Conservation (phyloP, 1,140 invertebrate species). For the Melanaphis sacchari region DNA sequence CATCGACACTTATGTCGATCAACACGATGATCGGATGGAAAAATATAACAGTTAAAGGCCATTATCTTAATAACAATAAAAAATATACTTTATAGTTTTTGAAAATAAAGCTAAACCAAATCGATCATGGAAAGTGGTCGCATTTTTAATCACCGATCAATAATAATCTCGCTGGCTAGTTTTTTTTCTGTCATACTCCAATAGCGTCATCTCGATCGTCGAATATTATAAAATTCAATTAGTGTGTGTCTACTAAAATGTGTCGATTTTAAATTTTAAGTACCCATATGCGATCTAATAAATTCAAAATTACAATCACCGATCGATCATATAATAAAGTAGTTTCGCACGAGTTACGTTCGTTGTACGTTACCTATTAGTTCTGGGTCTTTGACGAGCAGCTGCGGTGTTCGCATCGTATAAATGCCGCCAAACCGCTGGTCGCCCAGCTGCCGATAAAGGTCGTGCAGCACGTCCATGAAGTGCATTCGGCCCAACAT, state of each 20-base stretch:
- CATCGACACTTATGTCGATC: neutral
- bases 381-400: slow-evolving; percentile 64
- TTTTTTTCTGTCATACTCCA: neutral
- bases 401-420: slow-evolving; percentile 57
- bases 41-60: no score
- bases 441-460: slow-evolving; percentile 61
- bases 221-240: neutral
- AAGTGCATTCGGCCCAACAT: slow-evolving; percentile 2
- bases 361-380: slow-evolving; percentile 60
- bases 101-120: no score
- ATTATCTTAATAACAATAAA: no score
- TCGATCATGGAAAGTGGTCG: neutral
- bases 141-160: neutral
- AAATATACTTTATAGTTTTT: no score
- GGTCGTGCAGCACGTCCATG: slow-evolving; percentile 1
- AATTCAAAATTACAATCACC: neutral
- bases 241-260: no score
- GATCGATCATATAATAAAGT: neutral
- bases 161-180: neutral
- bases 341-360: neutral
- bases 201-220: no score
- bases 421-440: slow-evolving; percentile 60
- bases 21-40: neutral
- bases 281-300: no score
- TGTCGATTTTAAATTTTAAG: no score